These are phyloP conservation scores for Entomyzon cyanotis DNA, from an alignment of 2,113 vertebrate genomes.

Conservation along the genomic window DNA sequence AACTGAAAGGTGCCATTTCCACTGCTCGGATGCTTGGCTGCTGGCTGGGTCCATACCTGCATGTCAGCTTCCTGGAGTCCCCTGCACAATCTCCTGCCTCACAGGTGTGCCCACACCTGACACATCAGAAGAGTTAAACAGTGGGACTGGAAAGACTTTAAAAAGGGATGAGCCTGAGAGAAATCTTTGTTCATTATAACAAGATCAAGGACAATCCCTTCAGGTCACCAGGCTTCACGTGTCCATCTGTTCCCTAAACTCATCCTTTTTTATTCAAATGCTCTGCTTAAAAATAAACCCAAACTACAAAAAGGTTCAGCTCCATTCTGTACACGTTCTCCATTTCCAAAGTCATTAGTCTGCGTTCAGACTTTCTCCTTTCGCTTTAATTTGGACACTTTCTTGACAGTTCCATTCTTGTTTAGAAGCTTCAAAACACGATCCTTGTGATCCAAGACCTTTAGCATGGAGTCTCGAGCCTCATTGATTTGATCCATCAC, in stretches of 20 bases:
- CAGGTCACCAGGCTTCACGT: constrained; percentile 18
- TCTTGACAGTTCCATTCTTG: constrained; percentile 94
- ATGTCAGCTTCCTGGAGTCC: constrained; percentile 33
- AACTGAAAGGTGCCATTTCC: constrained; percentile 31
- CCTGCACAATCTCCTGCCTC: not conserved
- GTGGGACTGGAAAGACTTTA: constrained; percentile 38
- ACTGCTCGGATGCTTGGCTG: not conserved
- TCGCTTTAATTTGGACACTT: constrained; percentile 94
- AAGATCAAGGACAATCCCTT: constrained; percentile 31
- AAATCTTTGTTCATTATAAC: constrained; percentile 46
- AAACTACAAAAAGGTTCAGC: constrained; percentile 49
- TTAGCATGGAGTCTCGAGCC: constrained; percentile 98
- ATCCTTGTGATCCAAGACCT: constrained; percentile 97
- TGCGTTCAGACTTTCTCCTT: constrained; percentile 88
- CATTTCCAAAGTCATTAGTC: constrained; percentile 62
- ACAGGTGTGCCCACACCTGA: not conserved
- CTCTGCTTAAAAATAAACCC: constrained; percentile 67
- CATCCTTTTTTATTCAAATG: constrained; percentile 65
- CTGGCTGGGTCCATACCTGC: constrained; percentile 11
- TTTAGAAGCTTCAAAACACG: constrained; percentile 97
- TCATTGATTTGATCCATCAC: constrained; percentile 99
- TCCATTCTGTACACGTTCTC: constrained; percentile 64
- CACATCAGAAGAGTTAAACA: constrained; percentile 47
- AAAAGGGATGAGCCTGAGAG: constrained; percentile 51
- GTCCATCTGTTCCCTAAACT: constrained; percentile 61